A percentile compares a stretch with the other conserved stretches of the same genome.
Evolutionary conservation across 2,797 vertebrate species (phyloP).

Genomic region (Rhynchonycteris naso): DNA sequence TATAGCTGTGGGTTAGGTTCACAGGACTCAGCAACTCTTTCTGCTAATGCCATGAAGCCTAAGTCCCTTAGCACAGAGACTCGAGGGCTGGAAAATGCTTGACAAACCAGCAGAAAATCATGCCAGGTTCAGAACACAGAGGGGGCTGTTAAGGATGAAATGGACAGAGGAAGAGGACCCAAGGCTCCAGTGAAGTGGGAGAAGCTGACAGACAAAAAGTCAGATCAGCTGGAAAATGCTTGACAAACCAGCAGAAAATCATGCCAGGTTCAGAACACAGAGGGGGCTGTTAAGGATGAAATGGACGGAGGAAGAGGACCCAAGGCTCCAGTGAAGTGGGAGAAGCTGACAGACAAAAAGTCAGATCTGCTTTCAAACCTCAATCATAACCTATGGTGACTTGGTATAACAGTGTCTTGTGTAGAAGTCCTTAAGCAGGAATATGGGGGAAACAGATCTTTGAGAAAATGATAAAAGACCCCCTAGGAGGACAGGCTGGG

Average conservation of each 20-base stretch:
- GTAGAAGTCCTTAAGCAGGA: neutral
- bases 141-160: neutral
- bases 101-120: neutral
- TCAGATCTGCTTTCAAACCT: neutral
- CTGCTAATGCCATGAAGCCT: neutral
- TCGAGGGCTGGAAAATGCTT: neutral
- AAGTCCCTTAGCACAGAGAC: neutral
- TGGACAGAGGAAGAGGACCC: neutral
- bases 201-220: neutral
- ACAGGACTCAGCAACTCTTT: neutral
- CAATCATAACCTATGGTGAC: neutral
- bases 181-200: neutral
- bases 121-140: neutral
- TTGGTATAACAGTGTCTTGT: neutral
- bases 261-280: too few species aligned
- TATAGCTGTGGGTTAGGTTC: neutral
- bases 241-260: too few species aligned
- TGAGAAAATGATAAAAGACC: neutral
- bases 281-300: too few species aligned
- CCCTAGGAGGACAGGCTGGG: neutral
- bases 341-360: neutral
- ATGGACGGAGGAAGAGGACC: neutral
- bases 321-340: neutral
- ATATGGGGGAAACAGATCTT: neutral
- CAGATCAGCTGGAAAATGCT: too few species aligned